Evolutionary conservation across 2,888 invertebrate species (phyloP).

Genomic region (Priocnemis perturbator): DNA sequence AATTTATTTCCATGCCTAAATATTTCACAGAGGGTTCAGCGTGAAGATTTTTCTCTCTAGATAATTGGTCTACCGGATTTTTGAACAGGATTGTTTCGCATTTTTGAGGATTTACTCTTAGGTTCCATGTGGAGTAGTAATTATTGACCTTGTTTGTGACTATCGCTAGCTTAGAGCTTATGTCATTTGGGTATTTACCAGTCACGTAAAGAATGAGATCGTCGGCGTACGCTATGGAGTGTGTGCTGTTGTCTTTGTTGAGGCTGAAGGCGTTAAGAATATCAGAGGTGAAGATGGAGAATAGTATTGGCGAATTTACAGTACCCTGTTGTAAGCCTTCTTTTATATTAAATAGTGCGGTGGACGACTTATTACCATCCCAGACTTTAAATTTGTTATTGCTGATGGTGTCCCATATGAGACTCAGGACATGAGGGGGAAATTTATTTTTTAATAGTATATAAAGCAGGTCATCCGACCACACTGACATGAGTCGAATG

Average conservation of each 20-base stretch:
- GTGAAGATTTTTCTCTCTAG: background rate
- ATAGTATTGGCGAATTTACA: constrained; percentile 19
- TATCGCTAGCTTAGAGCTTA: background rate
- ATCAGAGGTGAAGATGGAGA: background rate
- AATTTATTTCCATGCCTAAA: constrained; percentile 6
- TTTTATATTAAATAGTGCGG: too few relatives aligned
- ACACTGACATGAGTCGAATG: too few relatives aligned
- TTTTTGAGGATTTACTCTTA: constrained; percentile 31
- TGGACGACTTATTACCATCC: too few relatives aligned
- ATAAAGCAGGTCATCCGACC: too few relatives aligned
- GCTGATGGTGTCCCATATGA: constrained; percentile 13
- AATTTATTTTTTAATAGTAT: background rate
- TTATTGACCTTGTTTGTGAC: constrained; percentile 28
- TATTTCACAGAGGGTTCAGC: constrained; percentile 8
- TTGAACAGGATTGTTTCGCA: constrained; percentile 36
- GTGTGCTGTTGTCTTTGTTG: background rate
- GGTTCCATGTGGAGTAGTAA: constrained; percentile 31
- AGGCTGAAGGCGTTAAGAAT: background rate
- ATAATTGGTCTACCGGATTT: background rate
- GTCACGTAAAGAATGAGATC: background rate
- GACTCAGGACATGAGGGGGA: background rate
- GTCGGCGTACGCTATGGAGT: background rate
- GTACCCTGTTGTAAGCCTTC: constrained; percentile 44
- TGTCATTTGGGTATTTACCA: background rate
- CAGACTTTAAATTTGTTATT: constrained; percentile 20